A percentile compares a stretch with the other conserved stretches of the same genome.
phyloP scores from a whole-genome alignment of 1,140 invertebrate genomes.

The Condylostylus longicornis region DNA sequence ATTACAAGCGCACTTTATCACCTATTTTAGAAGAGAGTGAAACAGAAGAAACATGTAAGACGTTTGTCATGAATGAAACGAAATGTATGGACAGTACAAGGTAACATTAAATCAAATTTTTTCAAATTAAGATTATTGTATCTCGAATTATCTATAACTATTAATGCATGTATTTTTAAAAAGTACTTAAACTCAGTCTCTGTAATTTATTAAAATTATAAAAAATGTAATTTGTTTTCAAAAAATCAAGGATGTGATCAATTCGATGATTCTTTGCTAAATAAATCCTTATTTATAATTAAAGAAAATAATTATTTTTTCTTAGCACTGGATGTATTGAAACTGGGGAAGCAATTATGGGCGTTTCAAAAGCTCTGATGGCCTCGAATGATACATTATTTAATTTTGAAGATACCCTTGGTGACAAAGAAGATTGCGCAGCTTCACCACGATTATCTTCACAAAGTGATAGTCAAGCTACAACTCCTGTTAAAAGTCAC shows the following conservation, averaged over 20 bases:
- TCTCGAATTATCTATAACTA: too few species aligned
- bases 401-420: constrained; percentile 9
- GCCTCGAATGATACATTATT: constrained; percentile 8
- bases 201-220: too few species aligned
- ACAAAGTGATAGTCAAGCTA: constrained; percentile 1
- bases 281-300: too few species aligned
- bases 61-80: constrained; percentile 6
- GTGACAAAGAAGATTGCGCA: constrained; percentile 3
- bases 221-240: too few species aligned
- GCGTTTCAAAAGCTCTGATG: constrained; percentile 6
- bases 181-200: too few species aligned
- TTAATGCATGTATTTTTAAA: too few species aligned
- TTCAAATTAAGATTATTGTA: background rate
- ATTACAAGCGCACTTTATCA: constrained; percentile 6
- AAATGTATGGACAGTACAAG: constrained; percentile 7
- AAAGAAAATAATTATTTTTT: too few species aligned
- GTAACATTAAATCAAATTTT: background rate
- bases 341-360: constrained; percentile 5
- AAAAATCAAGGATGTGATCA: too few species aligned
- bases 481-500: background rate
- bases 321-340: constrained; percentile 6
- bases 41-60: constrained; percentile 8
- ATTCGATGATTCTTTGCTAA: too few species aligned
- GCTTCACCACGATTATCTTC: constrained; percentile 4
- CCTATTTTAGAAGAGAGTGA: constrained; percentile 8